These are phyloP conservation scores for Pseudochromis fuscus DNA, from an alignment of 2,797 vertebrate genomes.

Conservation along the genomic window DNA sequence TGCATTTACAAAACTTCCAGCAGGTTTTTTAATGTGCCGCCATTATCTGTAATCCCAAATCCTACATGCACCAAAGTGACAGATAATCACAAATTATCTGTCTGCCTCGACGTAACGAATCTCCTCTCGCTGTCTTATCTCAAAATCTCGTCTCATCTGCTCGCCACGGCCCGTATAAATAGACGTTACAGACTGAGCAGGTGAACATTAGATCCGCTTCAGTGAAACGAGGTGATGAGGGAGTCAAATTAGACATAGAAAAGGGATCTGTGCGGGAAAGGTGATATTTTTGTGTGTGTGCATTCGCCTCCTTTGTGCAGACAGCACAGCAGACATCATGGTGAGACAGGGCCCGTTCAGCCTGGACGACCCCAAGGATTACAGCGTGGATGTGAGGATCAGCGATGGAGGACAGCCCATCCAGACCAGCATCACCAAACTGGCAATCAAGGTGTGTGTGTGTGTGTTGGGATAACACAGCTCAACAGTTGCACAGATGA, in stretches of 20 bases:
- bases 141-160: conserved; percentile 38
- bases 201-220: conserved; percentile 41
- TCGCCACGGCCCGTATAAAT: conserved; percentile 37
- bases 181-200: conserved; percentile 38
- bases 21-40: conserved; percentile 11
- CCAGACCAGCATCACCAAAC: conserved; percentile 82
- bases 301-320: conserved; percentile 72
- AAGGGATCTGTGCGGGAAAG: not conserved
- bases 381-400: conserved; percentile 89
- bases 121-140: conserved; percentile 15
- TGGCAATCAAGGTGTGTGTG: conserved; percentile 88
- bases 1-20: not conserved
- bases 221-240: conserved; percentile 25
- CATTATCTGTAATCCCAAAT: conserved; percentile 40
- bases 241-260: conserved; percentile 47
- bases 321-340: conserved; percentile 89
- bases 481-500: not conserved
- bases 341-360: conserved; percentile 91
- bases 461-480: no score
- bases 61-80: conserved; percentile 27
- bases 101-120: conserved; percentile 30
- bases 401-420: conserved; percentile 88
- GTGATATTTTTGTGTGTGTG: not conserved
- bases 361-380: conserved; percentile 85
- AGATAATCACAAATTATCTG: conserved; percentile 40